Conservation (phyloP, 1,140 invertebrate genomes). For the Ips nitidus region DNA sequence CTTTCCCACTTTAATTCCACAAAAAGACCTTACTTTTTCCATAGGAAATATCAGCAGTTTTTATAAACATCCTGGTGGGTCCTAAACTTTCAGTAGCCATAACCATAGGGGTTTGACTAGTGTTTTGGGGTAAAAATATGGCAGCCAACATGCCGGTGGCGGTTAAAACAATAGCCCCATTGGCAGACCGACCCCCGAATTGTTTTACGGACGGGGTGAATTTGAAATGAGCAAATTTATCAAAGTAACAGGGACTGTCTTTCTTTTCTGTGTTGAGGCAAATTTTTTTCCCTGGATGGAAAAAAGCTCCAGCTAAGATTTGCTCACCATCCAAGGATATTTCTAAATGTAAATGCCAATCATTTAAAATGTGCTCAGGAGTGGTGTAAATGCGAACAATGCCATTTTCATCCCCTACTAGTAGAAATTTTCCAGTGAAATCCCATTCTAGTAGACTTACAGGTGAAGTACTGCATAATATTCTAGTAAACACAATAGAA, state of each 20-base stretch:
- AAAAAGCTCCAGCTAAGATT: conserved; percentile 78
- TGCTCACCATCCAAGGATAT: conserved; percentile 70
- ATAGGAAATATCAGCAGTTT: conserved; percentile 73
- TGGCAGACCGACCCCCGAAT: conserved; percentile 80
- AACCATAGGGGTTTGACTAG: conserved; percentile 49
- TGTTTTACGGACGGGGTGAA: conserved; percentile 80
- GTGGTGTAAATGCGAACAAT: conserved; percentile 75
- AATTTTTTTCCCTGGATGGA: conserved; percentile 80
- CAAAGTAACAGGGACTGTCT: conserved; percentile 76
- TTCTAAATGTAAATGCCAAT: conserved; percentile 62
- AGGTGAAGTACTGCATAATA: conserved; percentile 59
- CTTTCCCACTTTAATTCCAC: not conserved
- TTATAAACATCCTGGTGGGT: conserved; percentile 70
- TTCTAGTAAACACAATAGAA: conserved; percentile 49
- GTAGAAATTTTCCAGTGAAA: conserved; percentile 72
- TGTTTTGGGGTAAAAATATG: conserved; percentile 59
- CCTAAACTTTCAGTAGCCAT: conserved; percentile 70
- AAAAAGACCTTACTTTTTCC: conserved; percentile 62
- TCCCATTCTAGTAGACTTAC: conserved; percentile 86
- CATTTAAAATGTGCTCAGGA: conserved; percentile 77
- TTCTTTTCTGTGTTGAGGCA: conserved; percentile 73
- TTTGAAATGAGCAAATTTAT: conserved; percentile 79
- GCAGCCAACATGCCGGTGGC: conserved; percentile 80
- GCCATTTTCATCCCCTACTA: conserved; percentile 75
- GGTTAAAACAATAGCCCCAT: conserved; percentile 80